phyloP scores from a whole-genome alignment of 2,888 invertebrate species.

The Tinea pellionella region DNA sequence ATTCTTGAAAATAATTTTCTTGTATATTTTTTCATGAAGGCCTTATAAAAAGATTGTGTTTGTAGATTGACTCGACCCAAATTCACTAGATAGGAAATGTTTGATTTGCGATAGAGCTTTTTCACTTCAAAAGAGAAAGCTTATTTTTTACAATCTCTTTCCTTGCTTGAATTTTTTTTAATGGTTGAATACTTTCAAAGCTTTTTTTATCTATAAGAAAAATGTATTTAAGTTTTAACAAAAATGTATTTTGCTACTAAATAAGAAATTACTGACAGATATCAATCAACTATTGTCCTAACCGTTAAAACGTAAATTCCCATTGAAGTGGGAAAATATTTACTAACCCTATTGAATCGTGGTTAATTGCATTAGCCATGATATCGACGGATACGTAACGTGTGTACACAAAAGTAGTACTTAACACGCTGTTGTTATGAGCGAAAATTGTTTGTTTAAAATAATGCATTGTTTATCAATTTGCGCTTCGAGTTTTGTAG shows the following conservation, averaged over 20 bases:
- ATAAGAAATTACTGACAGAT: not conserved
- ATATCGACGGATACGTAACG: not conserved
- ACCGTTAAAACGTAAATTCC: not conserved
- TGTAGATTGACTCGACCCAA: conserved; percentile 10
- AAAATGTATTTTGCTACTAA: too few relatives aligned
- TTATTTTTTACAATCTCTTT: not conserved
- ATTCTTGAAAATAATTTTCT: not conserved
- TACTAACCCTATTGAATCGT: not conserved
- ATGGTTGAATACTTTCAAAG: not conserved
- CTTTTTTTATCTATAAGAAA: too few relatives aligned
- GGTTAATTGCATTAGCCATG: not conserved
- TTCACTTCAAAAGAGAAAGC: conserved; percentile 1
- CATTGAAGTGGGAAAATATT: not conserved
- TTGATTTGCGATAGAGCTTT: not conserved
- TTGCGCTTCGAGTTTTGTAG: not conserved
- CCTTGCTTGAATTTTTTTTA: not conserved
- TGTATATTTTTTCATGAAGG: not conserved
- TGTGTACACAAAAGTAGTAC: not conserved
- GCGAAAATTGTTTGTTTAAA: not conserved
- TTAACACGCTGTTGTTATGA: not conserved
- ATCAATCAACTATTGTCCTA: not conserved
- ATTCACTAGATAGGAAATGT: not conserved
- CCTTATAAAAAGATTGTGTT: conserved; percentile 4
- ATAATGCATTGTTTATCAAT: not conserved
- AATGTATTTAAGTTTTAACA: too few relatives aligned